Conservation (phyloP, 2,797 vertebrate species). For the Aselliscus stoliczkanus region DNA sequence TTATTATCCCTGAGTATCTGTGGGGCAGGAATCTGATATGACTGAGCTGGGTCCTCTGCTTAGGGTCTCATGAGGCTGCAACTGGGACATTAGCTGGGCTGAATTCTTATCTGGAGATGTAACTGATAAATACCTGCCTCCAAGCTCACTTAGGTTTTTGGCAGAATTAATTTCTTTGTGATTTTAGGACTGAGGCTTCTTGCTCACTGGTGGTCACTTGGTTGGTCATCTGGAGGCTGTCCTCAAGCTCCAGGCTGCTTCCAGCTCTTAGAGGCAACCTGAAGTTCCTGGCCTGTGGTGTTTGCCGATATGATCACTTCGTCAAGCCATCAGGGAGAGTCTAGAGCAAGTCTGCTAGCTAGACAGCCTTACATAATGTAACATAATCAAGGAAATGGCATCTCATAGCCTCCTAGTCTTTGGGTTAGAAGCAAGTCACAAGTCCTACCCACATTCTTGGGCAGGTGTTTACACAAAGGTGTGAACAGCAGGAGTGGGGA, state of each 20-base stretch:
- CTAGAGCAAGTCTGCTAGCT: background rate
- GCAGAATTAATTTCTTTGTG: slow-evolving; percentile 28
- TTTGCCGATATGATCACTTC: background rate
- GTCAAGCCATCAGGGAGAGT: background rate
- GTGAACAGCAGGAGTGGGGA: background rate
- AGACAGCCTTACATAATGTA: background rate
- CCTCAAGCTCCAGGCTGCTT: background rate
- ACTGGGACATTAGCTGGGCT: background rate
- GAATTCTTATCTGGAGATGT: background rate
- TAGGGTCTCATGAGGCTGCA: background rate
- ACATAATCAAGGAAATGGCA: background rate
- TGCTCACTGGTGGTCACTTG: background rate
- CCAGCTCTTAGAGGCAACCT: background rate
- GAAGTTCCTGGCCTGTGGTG: background rate
- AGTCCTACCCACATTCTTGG: background rate
- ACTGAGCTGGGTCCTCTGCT: background rate
- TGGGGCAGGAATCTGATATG: background rate
- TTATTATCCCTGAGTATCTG: background rate
- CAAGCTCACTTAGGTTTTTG: background rate
- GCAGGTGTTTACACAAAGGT: background rate
- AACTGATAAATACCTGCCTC: background rate
- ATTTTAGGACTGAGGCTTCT: background rate
- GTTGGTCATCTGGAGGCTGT: background rate
- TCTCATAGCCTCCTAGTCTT: background rate
- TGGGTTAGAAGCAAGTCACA: background rate